phyloP scores from a whole-genome alignment of 2,888 invertebrate species.

The Seira sanloemensis region DNA sequence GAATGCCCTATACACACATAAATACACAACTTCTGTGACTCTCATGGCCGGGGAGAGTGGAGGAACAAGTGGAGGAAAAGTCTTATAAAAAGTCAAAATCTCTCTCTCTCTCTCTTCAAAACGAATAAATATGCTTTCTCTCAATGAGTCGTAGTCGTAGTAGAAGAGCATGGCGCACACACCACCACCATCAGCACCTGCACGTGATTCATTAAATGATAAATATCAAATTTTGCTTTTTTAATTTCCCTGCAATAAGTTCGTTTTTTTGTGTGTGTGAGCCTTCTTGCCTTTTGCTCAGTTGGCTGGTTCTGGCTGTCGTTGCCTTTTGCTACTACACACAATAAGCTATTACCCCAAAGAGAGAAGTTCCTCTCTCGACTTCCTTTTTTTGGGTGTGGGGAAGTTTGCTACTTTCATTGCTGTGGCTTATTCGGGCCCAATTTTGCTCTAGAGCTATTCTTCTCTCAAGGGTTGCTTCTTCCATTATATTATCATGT shows the following conservation, averaged over 20 bases:
- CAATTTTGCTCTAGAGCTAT: slow-evolving; percentile 30
- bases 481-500: slow-evolving; percentile 59
- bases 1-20: no score
- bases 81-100: not conserved
- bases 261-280: slow-evolving; percentile 63
- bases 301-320: slow-evolving; percentile 29
- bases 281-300: slow-evolving; percentile 44
- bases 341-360: not conserved
- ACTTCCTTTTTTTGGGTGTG: slow-evolving; percentile 5
- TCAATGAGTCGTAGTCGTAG: slow-evolving; percentile 45
- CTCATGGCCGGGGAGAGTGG: not conserved
- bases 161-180: slow-evolving; percentile 43
- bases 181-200: slow-evolving; percentile 67
- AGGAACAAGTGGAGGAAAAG: not conserved
- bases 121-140: slow-evolving; percentile 51
- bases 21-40: no score
- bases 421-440: not conserved
- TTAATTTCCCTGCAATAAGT: slow-evolving; percentile 73
- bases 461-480: slow-evolving; percentile 60
- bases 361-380: not conserved
- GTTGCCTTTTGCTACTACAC: not conserved
- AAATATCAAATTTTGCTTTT: slow-evolving; percentile 74
- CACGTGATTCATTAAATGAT: slow-evolving; percentile 74
- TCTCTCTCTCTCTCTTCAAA: not conserved
- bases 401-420: not conserved